Evolutionary conservation across 2,113 vertebrate genomes (phyloP), one percentile per base, ranked within the genome.

Genomic region (Hirundichthys speculiger): DNA sequence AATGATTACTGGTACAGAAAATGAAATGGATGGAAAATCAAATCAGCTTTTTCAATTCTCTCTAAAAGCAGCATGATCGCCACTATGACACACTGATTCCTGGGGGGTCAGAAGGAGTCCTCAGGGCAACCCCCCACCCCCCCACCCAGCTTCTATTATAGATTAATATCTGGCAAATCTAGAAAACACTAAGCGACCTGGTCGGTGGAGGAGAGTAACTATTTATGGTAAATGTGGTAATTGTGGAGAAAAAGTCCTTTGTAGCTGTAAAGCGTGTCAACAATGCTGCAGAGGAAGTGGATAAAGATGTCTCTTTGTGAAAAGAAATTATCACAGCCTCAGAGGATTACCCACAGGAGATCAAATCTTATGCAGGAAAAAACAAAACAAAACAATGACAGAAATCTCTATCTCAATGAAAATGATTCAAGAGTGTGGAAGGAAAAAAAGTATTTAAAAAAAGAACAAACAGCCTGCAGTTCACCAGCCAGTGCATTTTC

Each of bases 41-140:
- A 54, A 38, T 66, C 34, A 66, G 10, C 61, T 48, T 43, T 46
- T 66, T 9, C 65, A 21, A 54, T 54, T 22, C 15, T 6, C 14
- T 22, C 16, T 54, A 15, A 55, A 70, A 54, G 49, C 25, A 19
- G 24, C 24, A 13, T 9, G 41, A 16, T 12, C 18, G 39, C 38
- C 2, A 54, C 13, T 3, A 2, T 21, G 24, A 49, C 20, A 42
- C 3, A 14, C 13, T 19, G 22, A 39, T 50, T 55, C 14, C 51
- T 42, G 13, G 41, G 56, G 20, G 21, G 42, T 45, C 39, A 25
- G 8, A 4, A 39, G 53, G 39, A 43, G 1, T 6, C 16, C 2
- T n/a, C n/a, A n/a, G 14, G 0, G 6, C 30, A 34, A 6, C 4
- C 30, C 2, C 30, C 4, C 30, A 27, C 27, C 3, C 27, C 1